Conservation (phyloP, 2,113 vertebrate species). For the Nannobrachium achirus region DNA sequence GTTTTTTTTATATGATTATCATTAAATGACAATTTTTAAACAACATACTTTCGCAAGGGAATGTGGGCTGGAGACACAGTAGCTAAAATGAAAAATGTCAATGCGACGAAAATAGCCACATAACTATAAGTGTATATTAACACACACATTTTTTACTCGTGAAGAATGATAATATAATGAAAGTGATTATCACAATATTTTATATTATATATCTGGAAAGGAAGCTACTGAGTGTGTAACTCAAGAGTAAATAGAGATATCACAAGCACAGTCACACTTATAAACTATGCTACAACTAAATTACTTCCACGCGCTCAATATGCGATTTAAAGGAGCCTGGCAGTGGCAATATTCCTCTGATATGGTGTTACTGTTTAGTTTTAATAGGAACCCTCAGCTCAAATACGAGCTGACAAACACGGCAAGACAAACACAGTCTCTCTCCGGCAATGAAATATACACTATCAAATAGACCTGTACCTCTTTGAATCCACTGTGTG, state of each 20-base stretch:
- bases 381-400: conserved; percentile 80
- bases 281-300: conserved; percentile 75
- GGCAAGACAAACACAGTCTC: conserved; percentile 83
- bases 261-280: conserved; percentile 62
- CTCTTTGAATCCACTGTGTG: conserved; percentile 88
- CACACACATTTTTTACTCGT: conserved; percentile 49
- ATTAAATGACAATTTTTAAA: too few species aligned
- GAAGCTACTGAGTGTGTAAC: conserved; percentile 43
- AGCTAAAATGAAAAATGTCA: conserved; percentile 1
- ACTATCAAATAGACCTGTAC: conserved; percentile 84
- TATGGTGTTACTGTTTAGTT: conserved; percentile 83
- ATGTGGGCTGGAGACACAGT: too few species aligned
- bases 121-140: conserved; percentile 32
- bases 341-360: conserved; percentile 79
- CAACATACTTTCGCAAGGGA: too few species aligned
- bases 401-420: conserved; percentile 82
- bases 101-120: conserved; percentile 1
- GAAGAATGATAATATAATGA: conserved; percentile 49
- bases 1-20: too few species aligned
- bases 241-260: conserved; percentile 65
- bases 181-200: conserved; percentile 60
- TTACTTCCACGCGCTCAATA: conserved; percentile 73
- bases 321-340: conserved; percentile 73
- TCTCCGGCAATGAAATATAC: conserved; percentile 80
- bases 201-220: conserved; percentile 43